These are phyloP conservation scores for Muschampia plurimacula DNA, from an alignment of 2,888 invertebrate species.

Conservation along the genomic window DNA sequence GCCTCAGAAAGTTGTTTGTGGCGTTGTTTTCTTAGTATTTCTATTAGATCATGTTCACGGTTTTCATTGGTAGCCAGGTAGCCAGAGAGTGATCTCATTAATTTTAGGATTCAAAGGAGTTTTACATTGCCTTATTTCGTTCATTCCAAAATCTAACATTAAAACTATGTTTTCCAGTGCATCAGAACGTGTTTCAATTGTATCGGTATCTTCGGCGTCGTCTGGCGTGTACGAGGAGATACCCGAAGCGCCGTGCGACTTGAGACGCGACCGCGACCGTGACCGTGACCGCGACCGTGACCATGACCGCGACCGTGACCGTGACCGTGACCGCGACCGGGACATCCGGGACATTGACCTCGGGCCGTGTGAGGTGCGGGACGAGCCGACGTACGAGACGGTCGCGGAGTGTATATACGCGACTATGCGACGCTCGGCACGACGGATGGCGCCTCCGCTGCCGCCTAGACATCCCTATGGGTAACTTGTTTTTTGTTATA, in stretches of 20 bases:
- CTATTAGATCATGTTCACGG: too few species aligned
- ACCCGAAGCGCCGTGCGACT: conserved; percentile 64
- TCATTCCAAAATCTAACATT: background rate
- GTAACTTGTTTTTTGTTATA: conserved; percentile 39
- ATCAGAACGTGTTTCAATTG: conserved; percentile 67
- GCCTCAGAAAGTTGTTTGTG: too few species aligned
- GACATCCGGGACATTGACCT: conserved; percentile 76
- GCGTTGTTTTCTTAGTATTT: too few species aligned
- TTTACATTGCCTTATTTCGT: background rate
- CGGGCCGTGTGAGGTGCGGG: conserved; percentile 45
- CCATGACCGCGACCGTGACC: conserved; percentile 57
- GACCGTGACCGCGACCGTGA: conserved; percentile 71
- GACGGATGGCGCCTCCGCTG: conserved; percentile 60
- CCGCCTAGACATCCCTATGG: conserved; percentile 54
- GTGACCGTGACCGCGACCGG: conserved; percentile 69
- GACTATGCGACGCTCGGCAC: conserved; percentile 59
- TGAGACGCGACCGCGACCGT: conserved; percentile 54
- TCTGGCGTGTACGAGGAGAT: conserved; percentile 91
- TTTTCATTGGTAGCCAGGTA: too few species aligned
- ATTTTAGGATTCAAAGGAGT: too few species aligned
- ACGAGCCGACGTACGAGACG: conserved; percentile 77
- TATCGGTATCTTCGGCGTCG: conserved; percentile 73
- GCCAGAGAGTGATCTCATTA: too few species aligned
- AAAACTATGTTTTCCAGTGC: conserved; percentile 50
- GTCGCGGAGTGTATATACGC: conserved; percentile 71